Evolutionary conservation across 2,113 vertebrate species (phyloP).

Genomic region (Urocynchramus pylzowi): DNA sequence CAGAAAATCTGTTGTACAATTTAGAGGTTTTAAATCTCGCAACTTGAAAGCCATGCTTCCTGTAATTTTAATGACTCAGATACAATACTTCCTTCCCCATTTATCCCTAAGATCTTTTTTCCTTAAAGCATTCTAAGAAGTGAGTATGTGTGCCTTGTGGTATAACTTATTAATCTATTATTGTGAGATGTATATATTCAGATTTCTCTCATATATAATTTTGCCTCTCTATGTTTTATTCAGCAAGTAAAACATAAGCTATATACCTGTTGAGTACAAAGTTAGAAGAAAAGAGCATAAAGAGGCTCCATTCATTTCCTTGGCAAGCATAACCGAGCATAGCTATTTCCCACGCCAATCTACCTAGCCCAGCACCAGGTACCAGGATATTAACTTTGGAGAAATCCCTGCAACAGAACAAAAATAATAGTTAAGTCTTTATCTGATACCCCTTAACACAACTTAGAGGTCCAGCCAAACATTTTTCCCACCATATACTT

Average conservation of each 20-base stretch:
- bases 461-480: conserved; percentile 1
- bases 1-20: background rate
- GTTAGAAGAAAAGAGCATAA: conserved; percentile 99
- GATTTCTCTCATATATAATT: background rate
- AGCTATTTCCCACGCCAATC: conserved; percentile 97
- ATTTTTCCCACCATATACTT: background rate
- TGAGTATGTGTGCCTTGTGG: background rate
- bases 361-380: conserved; percentile 95
- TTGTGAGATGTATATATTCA: background rate
- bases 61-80: background rate
- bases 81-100: background rate
- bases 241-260: conserved; percentile 59
- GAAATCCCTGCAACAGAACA: conserved; percentile 87
- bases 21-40: background rate
- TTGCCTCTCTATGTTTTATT: background rate
- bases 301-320: conserved; percentile 99
- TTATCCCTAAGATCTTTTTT: background rate
- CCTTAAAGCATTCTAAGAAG: background rate
- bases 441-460: conserved; percentile 60
- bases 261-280: conserved; percentile 97
- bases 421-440: conserved; percentile 71
- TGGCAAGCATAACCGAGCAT: conserved; percentile 93
- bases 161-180: background rate
- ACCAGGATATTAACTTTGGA: conserved; percentile 94
- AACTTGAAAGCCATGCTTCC: background rate